Percentiles rank a stretch among this genome's conserved stretches.
Conservation (phyloP, 2,888 invertebrate species). For the Leptopilina myrica region DNA sequence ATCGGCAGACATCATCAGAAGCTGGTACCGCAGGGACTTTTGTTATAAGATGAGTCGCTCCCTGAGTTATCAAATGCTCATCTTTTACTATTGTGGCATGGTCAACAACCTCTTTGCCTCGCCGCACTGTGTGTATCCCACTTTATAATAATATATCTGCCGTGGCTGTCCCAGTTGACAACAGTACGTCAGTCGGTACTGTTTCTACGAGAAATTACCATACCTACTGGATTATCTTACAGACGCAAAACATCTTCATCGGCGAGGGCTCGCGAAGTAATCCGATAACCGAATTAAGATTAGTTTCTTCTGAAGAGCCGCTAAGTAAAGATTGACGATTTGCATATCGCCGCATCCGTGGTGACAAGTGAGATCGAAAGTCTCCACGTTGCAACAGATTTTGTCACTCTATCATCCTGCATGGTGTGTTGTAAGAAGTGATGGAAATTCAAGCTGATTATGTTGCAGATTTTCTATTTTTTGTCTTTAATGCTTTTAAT, state of each 20-base stretch:
- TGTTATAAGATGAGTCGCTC: slow-evolving; percentile 28
- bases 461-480: background rate
- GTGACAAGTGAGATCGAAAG: slow-evolving; percentile 62
- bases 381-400: background rate
- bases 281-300: slow-evolving; percentile 76
- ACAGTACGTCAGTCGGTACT: slow-evolving; percentile 2
- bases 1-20: slow-evolving; percentile 39
- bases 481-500: background rate
- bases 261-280: slow-evolving; percentile 68
- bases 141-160: slow-evolving; percentile 39
- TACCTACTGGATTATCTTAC: slow-evolving; percentile 74
- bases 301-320: slow-evolving; percentile 73
- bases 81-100: slow-evolving; percentile 66
- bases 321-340: slow-evolving; percentile 72
- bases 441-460: slow-evolving; percentile 8
- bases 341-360: slow-evolving; percentile 64
- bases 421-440: slow-evolving; percentile 11
- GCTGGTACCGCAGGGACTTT: background rate
- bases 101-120: slow-evolving; percentile 68
- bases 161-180: background rate
- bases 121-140: slow-evolving; percentile 22
- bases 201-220: slow-evolving; percentile 68
- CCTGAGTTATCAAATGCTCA: slow-evolving; percentile 63
- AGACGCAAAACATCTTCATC: slow-evolving; percentile 56
- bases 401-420: background rate